Evolutionary conservation across 2,888 invertebrate genomes (phyloP), one percentile per base, ranked within the genome.

Genomic region (Sinodicranocentrus sp.): DNA sequence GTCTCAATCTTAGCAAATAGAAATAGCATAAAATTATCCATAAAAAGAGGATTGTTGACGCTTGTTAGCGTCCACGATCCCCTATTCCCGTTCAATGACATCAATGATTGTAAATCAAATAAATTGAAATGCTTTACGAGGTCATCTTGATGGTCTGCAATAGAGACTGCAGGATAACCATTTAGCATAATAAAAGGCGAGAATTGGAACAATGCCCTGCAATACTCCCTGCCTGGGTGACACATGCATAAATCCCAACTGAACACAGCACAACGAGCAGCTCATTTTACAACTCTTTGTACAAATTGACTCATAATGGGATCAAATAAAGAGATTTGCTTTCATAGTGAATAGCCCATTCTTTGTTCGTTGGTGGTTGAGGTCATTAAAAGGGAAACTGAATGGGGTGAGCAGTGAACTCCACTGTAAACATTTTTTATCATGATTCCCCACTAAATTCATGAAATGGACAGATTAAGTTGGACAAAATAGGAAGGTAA

Each of bases 191-290:
- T n/a, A n/a, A 48, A 48, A 48, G 63, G 63, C 19, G 57, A 19
- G 54, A 75, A 75, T 65, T 43, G 67, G 76, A 76, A 57, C 76
- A 76, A 76, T 76, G 76, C 21, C 67, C 67, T 70, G 21, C 43
- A 28, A 19, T 65, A 17, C 43, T 26, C 48, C 33, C 52, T 67
- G 57, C 17, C 59, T 68, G 77, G 68, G 44, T 77, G 77, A 77
- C 77, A 77, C 25, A 21, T 44, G 33, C 54, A 57, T 28, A 54
- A 57, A 57, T 57, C 57, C 57, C 57, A 57, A 13, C 25, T 57
- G 23, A 52, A 52, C 52, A 52, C 19, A 19, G 52, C 17, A 3
- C 19, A 57, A 2, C 25, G 25, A 17, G 57, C 19, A 23, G 23
- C 57, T n/a, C 25, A 48, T 61, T 21, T 19, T 33, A 19, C 17